phyloP scores from a whole-genome alignment of 2,113 vertebrate species.

The Xerus inauris region DNA sequence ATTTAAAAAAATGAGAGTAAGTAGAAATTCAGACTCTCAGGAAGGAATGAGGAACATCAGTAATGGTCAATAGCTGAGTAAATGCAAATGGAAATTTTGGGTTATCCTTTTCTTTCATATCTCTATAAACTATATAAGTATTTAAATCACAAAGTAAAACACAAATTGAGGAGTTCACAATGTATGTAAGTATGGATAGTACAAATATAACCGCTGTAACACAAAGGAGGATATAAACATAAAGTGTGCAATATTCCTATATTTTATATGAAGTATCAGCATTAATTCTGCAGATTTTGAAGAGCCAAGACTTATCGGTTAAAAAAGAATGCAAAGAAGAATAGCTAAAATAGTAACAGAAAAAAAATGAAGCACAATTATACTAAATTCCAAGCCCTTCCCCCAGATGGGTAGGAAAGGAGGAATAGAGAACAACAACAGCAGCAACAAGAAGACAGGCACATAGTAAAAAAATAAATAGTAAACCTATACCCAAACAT shows the following conservation, averaged over 20 bases:
- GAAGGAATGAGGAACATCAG: not conserved
- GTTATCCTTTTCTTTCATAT: not conserved
- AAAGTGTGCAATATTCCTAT: not conserved
- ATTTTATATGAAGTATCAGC: not conserved
- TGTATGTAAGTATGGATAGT: not conserved
- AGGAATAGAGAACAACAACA: not conserved
- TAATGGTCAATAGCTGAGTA: not conserved
- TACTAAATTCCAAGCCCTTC: not conserved
- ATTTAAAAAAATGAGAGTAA: not conserved
- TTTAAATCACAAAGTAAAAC: not conserved
- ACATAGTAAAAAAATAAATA: not conserved
- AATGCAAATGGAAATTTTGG: not conserved
- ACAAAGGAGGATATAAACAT: not conserved
- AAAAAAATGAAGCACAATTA: not conserved
- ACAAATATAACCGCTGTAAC: not conserved
- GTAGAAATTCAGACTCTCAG: not conserved
- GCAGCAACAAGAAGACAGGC: not conserved
- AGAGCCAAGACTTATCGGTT: not conserved
- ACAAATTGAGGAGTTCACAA: not conserved
- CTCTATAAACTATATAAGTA: not conserved
- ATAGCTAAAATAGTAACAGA: not conserved
- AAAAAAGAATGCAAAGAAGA: not conserved
- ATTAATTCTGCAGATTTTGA: not conserved
- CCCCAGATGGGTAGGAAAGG: not conserved
- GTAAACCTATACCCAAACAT: not conserved